Percentiles rank a stretch among this genome's conserved stretches.
Evolutionary conservation across 2,113 vertebrate genomes (phyloP).

Genomic region (Parus major): DNA sequence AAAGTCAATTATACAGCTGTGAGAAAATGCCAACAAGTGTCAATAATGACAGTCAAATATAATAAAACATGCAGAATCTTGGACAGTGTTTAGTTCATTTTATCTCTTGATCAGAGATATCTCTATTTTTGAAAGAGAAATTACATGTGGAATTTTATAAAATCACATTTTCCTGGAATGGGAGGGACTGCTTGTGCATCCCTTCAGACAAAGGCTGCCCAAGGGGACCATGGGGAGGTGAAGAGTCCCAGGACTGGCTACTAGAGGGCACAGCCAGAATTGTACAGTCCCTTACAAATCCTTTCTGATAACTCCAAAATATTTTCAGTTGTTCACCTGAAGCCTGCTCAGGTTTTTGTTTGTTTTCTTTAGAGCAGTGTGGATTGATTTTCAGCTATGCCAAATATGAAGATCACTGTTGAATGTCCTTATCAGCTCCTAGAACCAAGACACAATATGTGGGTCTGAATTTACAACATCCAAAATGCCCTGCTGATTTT

Average conservation of each 20-base stretch:
- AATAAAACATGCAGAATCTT: background rate
- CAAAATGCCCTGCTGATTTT: background rate
- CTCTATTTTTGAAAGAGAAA: background rate
- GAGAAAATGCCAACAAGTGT: background rate
- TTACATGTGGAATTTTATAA: background rate
- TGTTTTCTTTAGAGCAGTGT: background rate
- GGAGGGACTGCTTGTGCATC: background rate
- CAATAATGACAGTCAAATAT: background rate
- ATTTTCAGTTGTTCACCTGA: background rate
- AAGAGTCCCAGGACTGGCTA: background rate
- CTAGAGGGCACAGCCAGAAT: background rate
- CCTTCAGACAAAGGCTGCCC: background rate
- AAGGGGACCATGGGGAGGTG: fast-evolving
- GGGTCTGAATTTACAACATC: background rate
- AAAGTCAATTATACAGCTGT: background rate
- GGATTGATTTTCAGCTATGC: background rate
- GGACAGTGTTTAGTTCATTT: background rate
- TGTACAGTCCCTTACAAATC: background rate
- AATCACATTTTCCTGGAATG: background rate
- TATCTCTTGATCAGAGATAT: background rate
- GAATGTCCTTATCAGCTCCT: background rate
- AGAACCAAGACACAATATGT: background rate
- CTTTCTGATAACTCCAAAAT: background rate
- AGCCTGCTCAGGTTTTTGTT: background rate
- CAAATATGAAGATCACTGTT: background rate